These are phyloP conservation scores for Mobula birostris DNA, from an alignment of 2,113 vertebrate species.

Conservation along the genomic window DNA sequence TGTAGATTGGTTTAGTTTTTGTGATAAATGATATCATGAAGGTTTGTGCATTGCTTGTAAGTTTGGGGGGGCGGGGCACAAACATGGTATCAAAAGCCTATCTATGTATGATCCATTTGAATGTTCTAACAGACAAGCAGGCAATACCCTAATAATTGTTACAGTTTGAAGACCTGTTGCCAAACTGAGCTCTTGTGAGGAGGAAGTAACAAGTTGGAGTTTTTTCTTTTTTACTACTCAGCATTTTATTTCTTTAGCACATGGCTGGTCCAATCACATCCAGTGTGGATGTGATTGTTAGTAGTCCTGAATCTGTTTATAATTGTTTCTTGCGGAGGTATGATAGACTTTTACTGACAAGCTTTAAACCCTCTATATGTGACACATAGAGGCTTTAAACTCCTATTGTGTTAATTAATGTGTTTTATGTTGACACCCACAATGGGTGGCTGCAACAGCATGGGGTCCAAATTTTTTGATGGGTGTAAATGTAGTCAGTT, in stretches of 20 bases:
- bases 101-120: not conserved
- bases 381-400: too few species aligned
- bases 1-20: not conserved
- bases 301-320: not conserved
- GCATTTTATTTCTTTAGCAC: not conserved
- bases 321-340: not conserved
- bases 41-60: not conserved
- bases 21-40: not conserved
- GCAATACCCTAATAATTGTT: not conserved
- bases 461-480: not conserved
- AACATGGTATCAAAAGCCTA: not conserved
- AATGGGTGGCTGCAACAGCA: not conserved
- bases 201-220: not conserved
- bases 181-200: not conserved
- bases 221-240: slow-evolving; percentile 2
- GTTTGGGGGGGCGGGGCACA: too few species aligned
- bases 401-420: not conserved
- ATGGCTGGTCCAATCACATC: not conserved
- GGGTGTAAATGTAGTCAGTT: not conserved
- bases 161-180: not conserved
- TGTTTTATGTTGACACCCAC: not conserved
- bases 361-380: too few species aligned
- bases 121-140: not conserved
- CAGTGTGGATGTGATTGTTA: not conserved
- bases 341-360: not conserved